phyloP scores from a whole-genome alignment of 2,888 invertebrate species.

The Eupithecia dodoneata region DNA sequence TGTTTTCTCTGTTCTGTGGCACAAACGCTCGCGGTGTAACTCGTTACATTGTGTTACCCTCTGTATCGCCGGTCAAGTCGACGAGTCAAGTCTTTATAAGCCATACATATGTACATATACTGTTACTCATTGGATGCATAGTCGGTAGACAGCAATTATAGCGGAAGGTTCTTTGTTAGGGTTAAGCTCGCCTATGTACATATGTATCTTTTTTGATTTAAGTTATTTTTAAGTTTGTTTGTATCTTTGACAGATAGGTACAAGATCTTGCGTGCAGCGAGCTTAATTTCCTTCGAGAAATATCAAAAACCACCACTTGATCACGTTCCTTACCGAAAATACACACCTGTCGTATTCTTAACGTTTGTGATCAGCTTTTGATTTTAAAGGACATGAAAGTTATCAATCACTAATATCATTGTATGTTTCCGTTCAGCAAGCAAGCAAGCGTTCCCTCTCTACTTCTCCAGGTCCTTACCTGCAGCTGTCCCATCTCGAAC shows the following conservation, averaged over 20 bases:
- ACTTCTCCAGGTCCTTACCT: slow-evolving; percentile 70
- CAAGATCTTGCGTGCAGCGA: background rate
- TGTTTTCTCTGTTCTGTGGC: too few species aligned
- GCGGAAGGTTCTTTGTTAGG: too few species aligned
- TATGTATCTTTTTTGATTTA: too few species aligned
- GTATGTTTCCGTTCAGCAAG: background rate
- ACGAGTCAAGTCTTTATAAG: too few species aligned
- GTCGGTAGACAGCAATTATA: too few species aligned
- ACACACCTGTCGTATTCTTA: background rate
- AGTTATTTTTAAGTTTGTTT: too few species aligned
- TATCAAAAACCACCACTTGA: background rate
- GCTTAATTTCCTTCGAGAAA: background rate
- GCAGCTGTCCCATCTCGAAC: slow-evolving; percentile 86
- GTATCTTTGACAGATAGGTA: background rate
- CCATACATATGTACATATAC: too few species aligned
- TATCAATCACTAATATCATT: background rate
- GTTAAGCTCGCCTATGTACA: too few species aligned
- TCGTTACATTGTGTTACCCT: too few species aligned
- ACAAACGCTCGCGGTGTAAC: too few species aligned
- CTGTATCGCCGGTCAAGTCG: too few species aligned
- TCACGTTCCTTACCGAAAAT: background rate
- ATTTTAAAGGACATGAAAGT: background rate
- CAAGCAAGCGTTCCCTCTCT: background rate
- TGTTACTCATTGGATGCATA: background rate
- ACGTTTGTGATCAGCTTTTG: too few species aligned